Evolutionary conservation across 2,113 vertebrate genomes (phyloP).

Genomic region (Strigops habroptila): DNA sequence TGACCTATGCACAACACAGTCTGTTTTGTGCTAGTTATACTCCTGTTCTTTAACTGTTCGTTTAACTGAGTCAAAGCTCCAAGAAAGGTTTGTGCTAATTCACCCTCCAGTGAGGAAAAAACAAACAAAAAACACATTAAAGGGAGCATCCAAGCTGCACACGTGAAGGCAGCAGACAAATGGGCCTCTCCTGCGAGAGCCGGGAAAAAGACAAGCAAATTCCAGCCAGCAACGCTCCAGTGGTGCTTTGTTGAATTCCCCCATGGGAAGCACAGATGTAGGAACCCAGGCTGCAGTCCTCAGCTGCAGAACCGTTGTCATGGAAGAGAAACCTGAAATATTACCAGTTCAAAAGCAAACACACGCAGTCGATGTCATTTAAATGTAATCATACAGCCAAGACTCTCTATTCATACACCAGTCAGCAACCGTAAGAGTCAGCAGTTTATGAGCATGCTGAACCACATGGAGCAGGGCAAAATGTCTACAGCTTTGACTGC

Average conservation of each 20-base stretch:
- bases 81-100: neutral
- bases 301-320: neutral
- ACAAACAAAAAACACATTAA: neutral
- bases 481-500: neutral
- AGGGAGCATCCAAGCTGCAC: neutral
- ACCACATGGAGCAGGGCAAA: neutral
- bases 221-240: fast-evolving
- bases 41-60: neutral
- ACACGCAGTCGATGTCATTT: neutral
- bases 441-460: neutral
- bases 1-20: neutral
- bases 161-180: neutral
- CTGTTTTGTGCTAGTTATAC: neutral
- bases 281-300: neutral
- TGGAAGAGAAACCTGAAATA: neutral
- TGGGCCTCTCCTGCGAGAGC: neutral
- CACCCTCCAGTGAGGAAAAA: neutral
- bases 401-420: neutral
- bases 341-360: neutral
- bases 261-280: fast-evolving
- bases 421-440: neutral
- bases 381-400: neutral
- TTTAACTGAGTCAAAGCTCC: neutral
- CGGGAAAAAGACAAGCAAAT: neutral
- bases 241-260: fast-evolving